Conservation (phyloP, 2,113 vertebrate species). For the Ancistrus triradiatus region DNA sequence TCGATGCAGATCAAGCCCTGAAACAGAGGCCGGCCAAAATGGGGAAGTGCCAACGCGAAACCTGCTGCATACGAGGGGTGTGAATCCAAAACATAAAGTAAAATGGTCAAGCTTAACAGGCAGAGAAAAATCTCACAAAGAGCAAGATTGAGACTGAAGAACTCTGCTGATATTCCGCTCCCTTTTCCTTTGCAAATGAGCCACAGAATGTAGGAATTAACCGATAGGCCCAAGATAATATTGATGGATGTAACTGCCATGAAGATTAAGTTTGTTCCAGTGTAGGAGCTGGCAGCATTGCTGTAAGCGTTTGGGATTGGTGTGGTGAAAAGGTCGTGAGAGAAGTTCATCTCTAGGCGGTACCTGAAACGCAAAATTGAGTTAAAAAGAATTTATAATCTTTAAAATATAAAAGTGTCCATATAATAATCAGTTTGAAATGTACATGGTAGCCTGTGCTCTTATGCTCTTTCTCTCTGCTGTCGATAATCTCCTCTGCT, state of each 20-base stretch:
- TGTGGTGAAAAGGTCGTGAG: background rate
- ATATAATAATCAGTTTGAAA: too few relatives aligned
- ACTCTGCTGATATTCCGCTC: slow-evolving; percentile 7
- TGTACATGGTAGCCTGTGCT: too few relatives aligned
- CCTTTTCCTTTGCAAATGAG: slow-evolving; percentile 7
- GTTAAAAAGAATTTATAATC: too few relatives aligned
- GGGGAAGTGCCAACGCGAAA: background rate
- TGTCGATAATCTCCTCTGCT: too few relatives aligned
- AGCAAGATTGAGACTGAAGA: slow-evolving; percentile 19
- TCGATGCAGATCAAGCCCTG: slow-evolving; percentile 9
- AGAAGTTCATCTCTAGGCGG: background rate
- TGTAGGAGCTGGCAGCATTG: background rate
- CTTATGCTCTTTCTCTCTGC: too few relatives aligned
- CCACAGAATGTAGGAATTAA: slow-evolving; percentile 6
- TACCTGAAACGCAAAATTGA: too few relatives aligned
- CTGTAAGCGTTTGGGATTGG: background rate
- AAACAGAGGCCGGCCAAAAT: background rate
- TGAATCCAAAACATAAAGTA: background rate
- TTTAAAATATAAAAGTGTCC: too few relatives aligned
- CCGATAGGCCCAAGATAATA: background rate
- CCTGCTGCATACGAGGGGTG: too few relatives aligned
- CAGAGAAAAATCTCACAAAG: slow-evolving; percentile 9
- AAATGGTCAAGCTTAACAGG: background rate
- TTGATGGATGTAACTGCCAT: background rate
- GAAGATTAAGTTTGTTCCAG: background rate